phyloP scores from a whole-genome alignment of 1,140 invertebrate species.

The Vollenhovia emeryi region DNA sequence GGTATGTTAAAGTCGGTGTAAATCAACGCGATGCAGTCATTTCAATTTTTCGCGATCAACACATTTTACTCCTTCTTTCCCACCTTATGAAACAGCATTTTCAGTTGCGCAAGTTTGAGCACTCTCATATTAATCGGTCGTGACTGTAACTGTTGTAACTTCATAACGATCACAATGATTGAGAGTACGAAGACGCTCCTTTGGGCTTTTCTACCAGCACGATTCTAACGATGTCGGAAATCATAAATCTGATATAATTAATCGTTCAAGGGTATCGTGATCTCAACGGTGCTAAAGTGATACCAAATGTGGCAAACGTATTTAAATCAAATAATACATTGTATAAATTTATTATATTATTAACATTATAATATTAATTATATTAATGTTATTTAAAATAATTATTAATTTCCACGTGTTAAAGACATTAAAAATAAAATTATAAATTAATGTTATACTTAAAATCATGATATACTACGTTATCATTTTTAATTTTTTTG shows the following conservation, averaged over 20 bases:
- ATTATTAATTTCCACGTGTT: neutral
- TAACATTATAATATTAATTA: neutral
- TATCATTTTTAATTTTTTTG: neutral
- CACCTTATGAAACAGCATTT: constrained; percentile 30
- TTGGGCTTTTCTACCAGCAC: neutral
- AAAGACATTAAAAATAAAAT: neutral
- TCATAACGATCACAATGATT: constrained; percentile 28
- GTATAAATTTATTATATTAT: neutral
- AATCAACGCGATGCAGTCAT: neutral
- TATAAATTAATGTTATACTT: neutral
- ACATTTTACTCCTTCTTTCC: constrained; percentile 23
- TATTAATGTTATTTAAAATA: neutral
- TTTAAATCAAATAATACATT: neutral
- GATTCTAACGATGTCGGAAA: constrained; percentile 33
- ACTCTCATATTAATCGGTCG: constrained; percentile 55
- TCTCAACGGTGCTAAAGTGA: neutral
- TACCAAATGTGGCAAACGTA: neutral
- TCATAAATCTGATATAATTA: constrained; percentile 43
- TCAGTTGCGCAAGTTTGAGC: constrained; percentile 47
- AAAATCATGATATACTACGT: no score
- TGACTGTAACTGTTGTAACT: constrained; percentile 42
- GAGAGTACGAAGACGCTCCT: constrained; percentile 36
- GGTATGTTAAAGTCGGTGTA: neutral
- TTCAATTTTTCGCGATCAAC: constrained; percentile 37
- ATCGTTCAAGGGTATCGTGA: constrained; percentile 43